Percentiles rank a stretch among this genome's conserved stretches.
phyloP scores from a whole-genome alignment of 2,888 invertebrate species.

The Trichogramma dendrolimi region DNA sequence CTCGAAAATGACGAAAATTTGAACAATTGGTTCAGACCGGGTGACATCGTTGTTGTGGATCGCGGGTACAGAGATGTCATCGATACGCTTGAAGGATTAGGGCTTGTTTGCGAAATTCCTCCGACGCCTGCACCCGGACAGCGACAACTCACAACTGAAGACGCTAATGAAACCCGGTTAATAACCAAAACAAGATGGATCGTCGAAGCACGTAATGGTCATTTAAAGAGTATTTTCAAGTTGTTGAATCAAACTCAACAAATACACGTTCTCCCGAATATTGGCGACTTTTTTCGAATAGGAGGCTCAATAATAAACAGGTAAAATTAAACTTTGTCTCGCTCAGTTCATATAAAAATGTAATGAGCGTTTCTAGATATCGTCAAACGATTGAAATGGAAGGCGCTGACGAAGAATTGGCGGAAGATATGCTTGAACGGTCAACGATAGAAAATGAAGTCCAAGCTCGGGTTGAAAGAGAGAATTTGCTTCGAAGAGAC shows the following conservation, averaged over 20 bases:
- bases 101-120: no score
- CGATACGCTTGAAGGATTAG: no score
- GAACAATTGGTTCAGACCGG: no score
- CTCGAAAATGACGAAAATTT: no score
- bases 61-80: no score
- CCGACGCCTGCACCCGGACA: background rate
- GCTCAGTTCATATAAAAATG: background rate
- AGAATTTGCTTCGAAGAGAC: no score
- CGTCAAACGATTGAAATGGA: no score
- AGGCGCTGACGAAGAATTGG: no score
- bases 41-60: no score
- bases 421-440: no score
- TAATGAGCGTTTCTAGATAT: background rate
- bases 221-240: constrained; percentile 20
- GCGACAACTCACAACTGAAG: constrained; percentile 18
- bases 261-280: constrained; percentile 8
- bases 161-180: constrained; percentile 18
- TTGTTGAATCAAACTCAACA: constrained; percentile 13
- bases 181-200: constrained; percentile 24
- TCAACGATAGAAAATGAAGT: no score
- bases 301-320: constrained; percentile 24
- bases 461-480: accelerated
- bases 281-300: constrained; percentile 20
- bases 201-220: constrained; percentile 19
- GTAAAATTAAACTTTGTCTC: background rate